Evolutionary conservation across 2,797 vertebrate species (phyloP).

Genomic region (Phaenicophaeus curvirostris): DNA sequence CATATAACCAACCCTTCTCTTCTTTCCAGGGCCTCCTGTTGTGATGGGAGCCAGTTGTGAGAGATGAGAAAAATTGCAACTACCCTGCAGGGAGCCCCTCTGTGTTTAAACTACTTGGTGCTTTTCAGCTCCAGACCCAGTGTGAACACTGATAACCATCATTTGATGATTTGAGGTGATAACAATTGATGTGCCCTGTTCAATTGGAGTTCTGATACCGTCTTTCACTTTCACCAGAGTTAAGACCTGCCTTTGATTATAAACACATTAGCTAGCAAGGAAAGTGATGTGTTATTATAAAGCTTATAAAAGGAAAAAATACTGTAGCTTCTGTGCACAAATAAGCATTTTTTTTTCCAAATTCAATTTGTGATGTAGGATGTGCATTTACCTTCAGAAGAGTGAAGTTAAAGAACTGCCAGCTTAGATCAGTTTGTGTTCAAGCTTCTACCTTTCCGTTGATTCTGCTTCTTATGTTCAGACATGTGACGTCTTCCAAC

Average conservation of each 20-base stretch:
- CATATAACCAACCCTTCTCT: background rate
- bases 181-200: background rate
- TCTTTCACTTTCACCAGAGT: background rate
- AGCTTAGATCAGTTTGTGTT: background rate
- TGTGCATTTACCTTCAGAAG: background rate
- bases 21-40: background rate
- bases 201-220: background rate
- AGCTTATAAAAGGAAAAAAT: background rate
- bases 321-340: background rate
- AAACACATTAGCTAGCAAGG: background rate
- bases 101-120: background rate
- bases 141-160: background rate
- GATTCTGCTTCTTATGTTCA: background rate
- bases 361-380: background rate
- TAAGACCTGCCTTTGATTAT: background rate
- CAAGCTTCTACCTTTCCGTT: background rate
- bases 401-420: background rate
- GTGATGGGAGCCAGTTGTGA: background rate
- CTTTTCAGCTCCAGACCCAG: background rate
- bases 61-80: background rate
- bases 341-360: background rate
- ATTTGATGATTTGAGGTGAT: background rate
- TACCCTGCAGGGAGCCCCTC: background rate
- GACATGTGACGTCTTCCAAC: background rate
- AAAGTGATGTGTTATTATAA: background rate